These are phyloP conservation scores for Momotus momota DNA, from an alignment of 2,797 vertebrate species.

Conservation along the genomic window DNA sequence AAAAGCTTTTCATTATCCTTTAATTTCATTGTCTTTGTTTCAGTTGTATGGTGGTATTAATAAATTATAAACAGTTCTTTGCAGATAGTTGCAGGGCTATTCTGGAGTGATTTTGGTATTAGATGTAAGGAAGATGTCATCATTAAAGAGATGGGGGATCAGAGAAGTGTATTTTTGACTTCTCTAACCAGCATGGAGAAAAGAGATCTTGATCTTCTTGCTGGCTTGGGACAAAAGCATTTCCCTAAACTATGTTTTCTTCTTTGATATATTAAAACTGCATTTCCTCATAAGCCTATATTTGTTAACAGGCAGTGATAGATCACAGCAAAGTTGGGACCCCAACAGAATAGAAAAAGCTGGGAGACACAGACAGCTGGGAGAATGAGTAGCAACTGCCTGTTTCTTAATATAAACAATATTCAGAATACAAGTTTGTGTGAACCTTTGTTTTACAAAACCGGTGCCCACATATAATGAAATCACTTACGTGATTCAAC, in stretches of 20 bases:
- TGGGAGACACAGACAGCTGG: neutral
- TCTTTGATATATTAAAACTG: neutral
- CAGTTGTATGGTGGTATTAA: neutral
- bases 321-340: neutral
- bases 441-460: neutral
- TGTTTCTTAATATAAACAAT: neutral
- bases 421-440: neutral
- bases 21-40: slow-evolving; percentile 10
- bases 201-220: neutral
- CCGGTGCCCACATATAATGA: neutral
- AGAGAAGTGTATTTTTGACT: neutral
- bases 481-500: neutral
- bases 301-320: neutral
- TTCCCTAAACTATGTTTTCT: neutral
- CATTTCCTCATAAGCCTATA: fast-evolving
- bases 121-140: neutral
- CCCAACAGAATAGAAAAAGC: neutral
- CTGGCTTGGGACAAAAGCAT: neutral
- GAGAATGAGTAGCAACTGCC: neutral
- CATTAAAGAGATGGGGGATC: neutral
- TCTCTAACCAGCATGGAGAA: neutral
- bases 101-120: neutral
- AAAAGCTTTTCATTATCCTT: slow-evolving; percentile 27
- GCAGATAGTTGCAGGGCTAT: neutral
- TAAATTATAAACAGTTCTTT: neutral